Evolutionary conservation across 2,113 vertebrate genomes (phyloP), one percentile per base, ranked within the genome.

Genomic region (Rana temporaria): DNA sequence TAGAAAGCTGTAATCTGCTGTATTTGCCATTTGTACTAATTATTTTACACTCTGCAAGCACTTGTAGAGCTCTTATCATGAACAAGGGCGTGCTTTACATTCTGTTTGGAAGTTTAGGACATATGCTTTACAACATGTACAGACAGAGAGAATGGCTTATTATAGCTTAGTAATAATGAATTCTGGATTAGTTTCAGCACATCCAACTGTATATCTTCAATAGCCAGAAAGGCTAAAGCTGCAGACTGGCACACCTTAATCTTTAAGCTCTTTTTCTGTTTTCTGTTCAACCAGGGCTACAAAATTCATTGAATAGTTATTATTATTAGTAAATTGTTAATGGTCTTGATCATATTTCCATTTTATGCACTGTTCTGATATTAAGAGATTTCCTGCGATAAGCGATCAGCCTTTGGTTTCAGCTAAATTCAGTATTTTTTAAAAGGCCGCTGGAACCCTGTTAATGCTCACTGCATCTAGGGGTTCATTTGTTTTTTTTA

Each of bases 81-180:
- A 57, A 20, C 55, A 20, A 79, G 66, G 65, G 53, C 6, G 20
- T 79, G 66, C 78, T 62, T 80, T 69, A 42, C 56, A 62, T 80
- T 79, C 66, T 70, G 53, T 34, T 67, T 69, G 12, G 19, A 79
- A 38, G 63, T 71, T 52, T 22, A 60, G 32, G 66, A 62, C 78
- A 80, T 80, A 52, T 70, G 66, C 20, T 80, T 79, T 70, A 79
- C 53, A 78, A 63, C 76, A 11, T 16, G 24, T 78, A n/a, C 62
- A 55, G 75, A 22, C 63, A 20, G 62, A 56, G 62, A 67, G 52
- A 78, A 78, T 56, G 52, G 76, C 76, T 67, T 78, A 78, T 78
- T 67, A 32, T 34, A 38, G 76, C 55, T 78, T 67, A 55, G 62
- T 38, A 68, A 48, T 70, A 62, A 42, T n/a, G 59, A 67, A 52